A percentile compares a stretch with the other conserved stretches of the same genome.
These are phyloP conservation scores for Caretta caretta DNA, from an alignment of 2,113 vertebrate genomes.

Conservation along the genomic window DNA sequence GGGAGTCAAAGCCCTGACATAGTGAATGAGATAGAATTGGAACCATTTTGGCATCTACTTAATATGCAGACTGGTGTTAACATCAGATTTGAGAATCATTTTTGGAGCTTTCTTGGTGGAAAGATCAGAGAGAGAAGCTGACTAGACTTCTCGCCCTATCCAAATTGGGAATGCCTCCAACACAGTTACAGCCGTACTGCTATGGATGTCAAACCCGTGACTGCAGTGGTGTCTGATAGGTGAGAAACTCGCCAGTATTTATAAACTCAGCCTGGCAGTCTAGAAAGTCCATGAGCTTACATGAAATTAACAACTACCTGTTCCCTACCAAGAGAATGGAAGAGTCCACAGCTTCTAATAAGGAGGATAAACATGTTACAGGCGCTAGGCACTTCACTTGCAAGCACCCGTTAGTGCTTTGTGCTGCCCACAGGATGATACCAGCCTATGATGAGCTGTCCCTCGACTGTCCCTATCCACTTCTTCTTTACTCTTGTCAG, in stretches of 20 bases:
- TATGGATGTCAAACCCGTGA: background rate
- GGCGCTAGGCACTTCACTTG: background rate
- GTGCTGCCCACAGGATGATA: background rate
- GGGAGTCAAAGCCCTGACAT: background rate
- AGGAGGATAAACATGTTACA: fast-evolving
- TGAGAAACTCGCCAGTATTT: conserved; percentile 38
- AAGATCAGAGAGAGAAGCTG: background rate
- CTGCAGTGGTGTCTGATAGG: background rate
- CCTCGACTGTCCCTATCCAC: background rate
- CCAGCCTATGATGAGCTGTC: background rate
- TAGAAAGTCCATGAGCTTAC: background rate
- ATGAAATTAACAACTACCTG: background rate
- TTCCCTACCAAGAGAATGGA: background rate
- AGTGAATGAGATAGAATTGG: background rate
- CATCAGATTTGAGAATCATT: background rate
- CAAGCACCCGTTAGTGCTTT: background rate
- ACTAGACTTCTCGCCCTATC: background rate
- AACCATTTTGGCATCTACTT: fast-evolving
- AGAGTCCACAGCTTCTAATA: background rate
- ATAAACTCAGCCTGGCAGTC: background rate
- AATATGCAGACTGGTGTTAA: background rate
- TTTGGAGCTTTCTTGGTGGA: background rate
- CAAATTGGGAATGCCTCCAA: background rate
- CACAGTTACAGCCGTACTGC: background rate
- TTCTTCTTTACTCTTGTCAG: background rate